Base-by-base conservation (phyloP, 2,888 invertebrate genomes). In the Zootermopsis nevadensis region DNA sequence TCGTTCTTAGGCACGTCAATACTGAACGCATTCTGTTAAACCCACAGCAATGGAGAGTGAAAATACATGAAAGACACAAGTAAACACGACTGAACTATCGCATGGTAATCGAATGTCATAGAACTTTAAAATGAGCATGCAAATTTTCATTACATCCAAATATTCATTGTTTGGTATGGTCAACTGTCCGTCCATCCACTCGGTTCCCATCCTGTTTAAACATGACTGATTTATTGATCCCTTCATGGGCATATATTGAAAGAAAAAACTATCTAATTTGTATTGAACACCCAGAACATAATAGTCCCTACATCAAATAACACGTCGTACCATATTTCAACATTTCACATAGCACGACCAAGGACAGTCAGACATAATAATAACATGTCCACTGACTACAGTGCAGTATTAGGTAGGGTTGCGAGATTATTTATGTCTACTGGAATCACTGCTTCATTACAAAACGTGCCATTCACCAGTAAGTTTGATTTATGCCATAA, bases 361-460 rank as follows among this genome's bases (percentile, higher is more conserved):
- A 15, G 48, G 48, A 48, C 74, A 42, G 42, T 30, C 74, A 74
- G 19, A 74, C 74, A 74, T 74, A 74, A 74, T 74, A 42, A 74
- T 38, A 30, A 42, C 74, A 38, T 74, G 74, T 74, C n/a, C 38
- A 31, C n/a, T 24, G 12, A 69, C 69, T 31, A 22, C 31, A 60
- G 60, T 2, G 19, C 31, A 33, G 33, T 69, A 69, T 69, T 77
- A 38, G 31, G 60, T 27, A 27, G 60, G 79, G 42, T 53, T 60
- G 27, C 35, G 35, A 79, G 66, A 79, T 79, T 60, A 79, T 79
- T 79, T 66, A 79, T 66, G 79, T 79, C 79, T 35, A 53, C 27
- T 66, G 35, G 31, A 48, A 76, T 35, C 76, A 42, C n/a, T 10
- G 77, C 77, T 53, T 77, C 66, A 79, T 79, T 66, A 79, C 79